Evolutionary conservation across 2,113 vertebrate genomes (phyloP), one percentile per base, ranked within the genome.

Genomic region (Cottus gobio): DNA sequence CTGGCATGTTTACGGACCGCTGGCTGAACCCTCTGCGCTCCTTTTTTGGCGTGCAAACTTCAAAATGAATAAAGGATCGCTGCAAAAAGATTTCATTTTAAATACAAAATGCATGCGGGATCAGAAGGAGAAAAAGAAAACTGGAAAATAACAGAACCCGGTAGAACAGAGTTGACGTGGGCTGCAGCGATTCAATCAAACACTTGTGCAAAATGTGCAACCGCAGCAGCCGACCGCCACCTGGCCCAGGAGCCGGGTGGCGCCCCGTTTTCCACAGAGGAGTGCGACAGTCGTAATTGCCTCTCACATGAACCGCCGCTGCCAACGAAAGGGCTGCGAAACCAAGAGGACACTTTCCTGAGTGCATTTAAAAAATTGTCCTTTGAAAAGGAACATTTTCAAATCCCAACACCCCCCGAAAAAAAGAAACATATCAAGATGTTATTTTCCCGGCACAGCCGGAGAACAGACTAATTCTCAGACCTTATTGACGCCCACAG

Each of bases 31-130:
- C 11, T 71, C 28, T 26, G 7, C 48, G 16, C 64, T 71, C 15
- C 18, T 63, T 26, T 34, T 63, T n/a, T n/a, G n/a, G 28, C 28
- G 54, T 62, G 64, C 54, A 61, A 70, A 84, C 31, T 34, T 48
- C 11, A 22, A 79, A 37, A 28, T 30, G 28, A 36, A 71, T n/a
- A 31, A 31, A 26, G 26, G 31, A 58, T 5, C 3, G 28, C n/a
- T 13, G n/a, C 9, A 7, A 28, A 70, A 70, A 46, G 1, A 58
- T 3, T 48, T 9, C 42, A n/a, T 30, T 28, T 26, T 1, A 58
- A 30, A 60, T 16, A 18, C 15, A 24, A 56, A 57, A 58, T 58
- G 6, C 37, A 26, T 26, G 39, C 1, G 24, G 30, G 34, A 63
- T 63, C 11, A 24, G n/a, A 42, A 6, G 60, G 5, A 7, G 3